Base-by-base conservation (phyloP, 2,888 invertebrate species). In the Doris montereyensis region DNA sequence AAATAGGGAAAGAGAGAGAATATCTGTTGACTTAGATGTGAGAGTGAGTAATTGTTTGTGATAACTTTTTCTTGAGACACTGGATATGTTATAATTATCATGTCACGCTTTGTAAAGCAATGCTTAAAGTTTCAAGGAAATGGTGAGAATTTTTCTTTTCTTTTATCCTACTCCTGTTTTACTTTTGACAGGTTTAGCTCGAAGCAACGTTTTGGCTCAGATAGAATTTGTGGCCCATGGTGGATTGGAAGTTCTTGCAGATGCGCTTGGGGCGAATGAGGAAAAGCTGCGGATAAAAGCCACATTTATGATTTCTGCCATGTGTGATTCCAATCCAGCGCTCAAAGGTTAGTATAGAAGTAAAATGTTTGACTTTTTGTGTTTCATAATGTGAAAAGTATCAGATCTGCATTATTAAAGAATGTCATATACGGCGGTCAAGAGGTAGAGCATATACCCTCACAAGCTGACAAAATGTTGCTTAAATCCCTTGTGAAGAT, bases 211-310 rank as follows among this genome's bases (percentile, higher is more conserved):
- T 60, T 93, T 93, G 2, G 94, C 94, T 0, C 93, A 94, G 80
- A 91, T 92, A 1, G 93, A 93, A 84, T 94, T 97, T 89, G 90
- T 94, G 3, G 90, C 93, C 8, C 92, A 93, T 70, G 94, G 94
- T 84, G 96, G 96, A 0, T 94, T 95, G 82, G 93, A 93, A 2
- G 92, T 93, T 8, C 91, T 96, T 8, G 89, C 94, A 75, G 92
- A 93, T 76, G 93, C 94, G 2, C 92, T 96, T 87, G 92, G 93
- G 80, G 93, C 92, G 24, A 89, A 92, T 0, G 92, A 94, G 65
- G 92, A 93, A 70, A 93, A 94, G 83, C 92, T 95, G 1, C 93
- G 94, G 85, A 94, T 94, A 1, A 96, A 96, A 91, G 93, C 95
- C 0, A 94, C 95, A 10, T 96, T 96, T 91, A 92, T 97, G 75